These are phyloP conservation scores for Leucosticte australis DNA, from an alignment of 2,113 vertebrate species.

Conservation along the genomic window DNA sequence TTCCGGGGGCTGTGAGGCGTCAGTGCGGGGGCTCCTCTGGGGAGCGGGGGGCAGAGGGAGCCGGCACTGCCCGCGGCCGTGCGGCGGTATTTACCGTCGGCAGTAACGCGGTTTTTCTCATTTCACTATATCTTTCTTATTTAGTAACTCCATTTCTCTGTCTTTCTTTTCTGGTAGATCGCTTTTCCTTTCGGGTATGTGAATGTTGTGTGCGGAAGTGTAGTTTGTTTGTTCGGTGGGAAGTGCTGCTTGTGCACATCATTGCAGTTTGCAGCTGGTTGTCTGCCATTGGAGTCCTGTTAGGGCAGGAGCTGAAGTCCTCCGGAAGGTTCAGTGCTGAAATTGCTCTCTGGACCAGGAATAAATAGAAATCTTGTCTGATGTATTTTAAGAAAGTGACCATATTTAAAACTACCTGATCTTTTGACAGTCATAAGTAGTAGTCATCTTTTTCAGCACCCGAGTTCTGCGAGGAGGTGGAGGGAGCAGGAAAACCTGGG, in stretches of 20 bases:
- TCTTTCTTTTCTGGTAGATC: no score
- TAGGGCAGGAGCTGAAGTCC: neutral
- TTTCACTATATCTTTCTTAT: accelerated
- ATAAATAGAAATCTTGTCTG: neutral
- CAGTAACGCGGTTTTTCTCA: accelerated
- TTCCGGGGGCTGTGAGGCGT: accelerated
- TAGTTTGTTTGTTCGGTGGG: accelerated
- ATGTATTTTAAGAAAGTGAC: neutral
- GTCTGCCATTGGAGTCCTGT: neutral
- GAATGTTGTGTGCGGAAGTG: neutral
- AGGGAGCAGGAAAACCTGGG: neutral
- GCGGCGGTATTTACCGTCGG: neutral
- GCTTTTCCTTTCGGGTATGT: accelerated
- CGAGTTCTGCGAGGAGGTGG: neutral
- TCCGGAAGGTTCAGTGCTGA: neutral
- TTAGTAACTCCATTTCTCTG: accelerated
- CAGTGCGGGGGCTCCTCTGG: neutral
- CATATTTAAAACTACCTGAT: neutral
- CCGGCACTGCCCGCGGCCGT: accelerated
- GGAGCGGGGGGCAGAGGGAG: neutral
- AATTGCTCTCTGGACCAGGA: neutral
- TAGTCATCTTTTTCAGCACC: neutral
- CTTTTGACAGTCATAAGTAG: accelerated
- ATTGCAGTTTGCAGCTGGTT: neutral
- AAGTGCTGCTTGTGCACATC: neutral